Base-by-base conservation (phyloP, 2,113 vertebrate species). In the Charina bottae region DNA sequence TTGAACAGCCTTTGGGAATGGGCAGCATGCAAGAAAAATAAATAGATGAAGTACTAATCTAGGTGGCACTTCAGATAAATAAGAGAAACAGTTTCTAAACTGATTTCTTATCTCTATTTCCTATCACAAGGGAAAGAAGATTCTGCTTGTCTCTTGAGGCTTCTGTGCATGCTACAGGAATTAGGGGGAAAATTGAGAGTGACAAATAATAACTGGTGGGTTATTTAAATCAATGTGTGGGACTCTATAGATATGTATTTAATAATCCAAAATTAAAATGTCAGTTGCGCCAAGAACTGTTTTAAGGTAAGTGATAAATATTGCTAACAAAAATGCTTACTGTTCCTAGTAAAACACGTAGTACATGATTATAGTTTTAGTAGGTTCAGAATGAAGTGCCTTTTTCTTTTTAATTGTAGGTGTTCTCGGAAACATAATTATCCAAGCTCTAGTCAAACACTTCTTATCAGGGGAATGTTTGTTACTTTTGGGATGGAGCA, bases 401-500 rank as follows among this genome's bases (percentile, higher is more conserved):
- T 3, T 58, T 92, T 60, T 72, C 58, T 33, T 91, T n/a, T 0
- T 56, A 0, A 83, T 46, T 64, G 28, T 60, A 4, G 99, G 92
- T 99, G 99, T 96, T 99, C 99, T 90, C 98, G 99, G 88, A 99
- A 98, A 93, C 99, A 99, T 19, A 97, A 97, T 33, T 98, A 98
- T 91, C 99, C 98, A 28, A 92, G 96, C 0, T 97, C 97, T 0
- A 99, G 99, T 93, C 98, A 97, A 42, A 99, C 99, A 0, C 97
- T 99, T 83, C 98, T 99, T 2, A 97, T 99, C 92, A 98, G 98
- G n/a, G 97, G 98, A 28, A 99, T 99, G 99, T 99, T 99, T 93
- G 97, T 97, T 6, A 99, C 98, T 0, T 99, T 99, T 23, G 99
- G 99, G n/a, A 99, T 99, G 99, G 98, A 99, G 93, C 98, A 99